phyloP scores from a whole-genome alignment of 1,140 invertebrate species.

The Heliconius himera region DNA sequence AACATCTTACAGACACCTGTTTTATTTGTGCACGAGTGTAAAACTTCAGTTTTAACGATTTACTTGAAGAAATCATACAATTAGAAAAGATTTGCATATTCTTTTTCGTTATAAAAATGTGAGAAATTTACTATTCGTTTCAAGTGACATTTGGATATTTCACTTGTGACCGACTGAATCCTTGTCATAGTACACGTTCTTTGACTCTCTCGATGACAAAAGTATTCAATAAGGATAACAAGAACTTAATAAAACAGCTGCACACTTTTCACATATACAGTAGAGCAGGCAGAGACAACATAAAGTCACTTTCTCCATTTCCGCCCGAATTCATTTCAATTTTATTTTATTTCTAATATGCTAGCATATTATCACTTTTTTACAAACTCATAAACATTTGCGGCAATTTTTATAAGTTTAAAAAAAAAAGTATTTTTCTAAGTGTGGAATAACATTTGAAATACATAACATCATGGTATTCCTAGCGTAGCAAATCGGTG shows the following conservation, averaged over 20 bases:
- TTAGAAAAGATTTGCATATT: background rate
- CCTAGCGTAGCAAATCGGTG: slow-evolving; percentile 20
- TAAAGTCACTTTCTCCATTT: too few species aligned
- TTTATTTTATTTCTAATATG: too few species aligned
- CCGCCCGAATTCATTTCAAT: too few species aligned
- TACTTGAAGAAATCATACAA: background rate
- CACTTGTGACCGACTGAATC: background rate
- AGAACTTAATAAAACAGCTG: too few species aligned
- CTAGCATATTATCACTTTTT: too few species aligned
- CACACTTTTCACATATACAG: too few species aligned
- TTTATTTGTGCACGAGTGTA: slow-evolving; percentile 30
- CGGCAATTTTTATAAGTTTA: too few species aligned
- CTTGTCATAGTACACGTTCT: background rate
- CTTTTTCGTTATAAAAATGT: background rate
- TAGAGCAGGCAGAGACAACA: too few species aligned
- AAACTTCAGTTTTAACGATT: slow-evolving; percentile 31
- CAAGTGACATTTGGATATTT: background rate
- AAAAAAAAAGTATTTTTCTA: too few species aligned
- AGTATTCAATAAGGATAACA: too few species aligned
- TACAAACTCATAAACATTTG: too few species aligned
- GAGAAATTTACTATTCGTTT: background rate
- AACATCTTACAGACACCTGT: slow-evolving; percentile 28
- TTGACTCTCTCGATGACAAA: background rate
- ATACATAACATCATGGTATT: slow-evolving; percentile 11
- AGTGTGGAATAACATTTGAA: too few species aligned